phyloP scores from a whole-genome alignment of 2,113 vertebrate genomes.

The Sinocyclocheilus grahami region DNA sequence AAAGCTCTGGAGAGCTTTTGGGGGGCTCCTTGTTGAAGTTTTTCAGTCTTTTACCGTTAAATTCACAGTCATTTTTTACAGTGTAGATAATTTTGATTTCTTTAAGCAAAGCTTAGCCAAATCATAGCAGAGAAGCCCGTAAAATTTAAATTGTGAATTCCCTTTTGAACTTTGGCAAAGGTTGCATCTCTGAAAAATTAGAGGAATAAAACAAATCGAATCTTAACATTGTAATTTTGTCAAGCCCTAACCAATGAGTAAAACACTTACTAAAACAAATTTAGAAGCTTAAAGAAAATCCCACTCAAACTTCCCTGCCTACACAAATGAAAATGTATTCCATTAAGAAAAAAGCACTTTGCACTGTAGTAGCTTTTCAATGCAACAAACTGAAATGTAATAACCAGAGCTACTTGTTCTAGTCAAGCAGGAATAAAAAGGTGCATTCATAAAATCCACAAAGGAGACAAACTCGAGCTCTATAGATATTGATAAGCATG shows the following conservation, averaged over 20 bases:
- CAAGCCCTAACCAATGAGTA: neutral
- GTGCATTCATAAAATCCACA: constrained; percentile 25
- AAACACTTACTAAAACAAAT: constrained; percentile 2
- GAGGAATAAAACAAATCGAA: neutral
- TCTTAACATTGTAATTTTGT: constrained; percentile 5
- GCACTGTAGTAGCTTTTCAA: neutral
- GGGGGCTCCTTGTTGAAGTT: constrained; percentile 48
- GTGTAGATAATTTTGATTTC: neutral
- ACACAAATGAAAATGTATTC: neutral
- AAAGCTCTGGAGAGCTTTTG: constrained; percentile 56
- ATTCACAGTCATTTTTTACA: too few species aligned
- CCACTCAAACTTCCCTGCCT: neutral
- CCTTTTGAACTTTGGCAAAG: neutral
- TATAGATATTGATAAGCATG: neutral
- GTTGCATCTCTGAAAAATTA: neutral
- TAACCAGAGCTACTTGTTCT: neutral
- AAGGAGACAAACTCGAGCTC: constrained; percentile 29
- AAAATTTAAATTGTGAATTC: neutral
- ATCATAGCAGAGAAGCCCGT: neutral
- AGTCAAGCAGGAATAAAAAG: constrained; percentile 14
- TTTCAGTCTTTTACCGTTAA: neutral
- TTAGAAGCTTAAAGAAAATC: neutral
- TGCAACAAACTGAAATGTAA: neutral
- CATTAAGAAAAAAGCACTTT: neutral
- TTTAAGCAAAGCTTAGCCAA: constrained; percentile 12